phyloP scores from a whole-genome alignment of 2,888 invertebrate genomes.

The Pilophorus perplexus region DNA sequence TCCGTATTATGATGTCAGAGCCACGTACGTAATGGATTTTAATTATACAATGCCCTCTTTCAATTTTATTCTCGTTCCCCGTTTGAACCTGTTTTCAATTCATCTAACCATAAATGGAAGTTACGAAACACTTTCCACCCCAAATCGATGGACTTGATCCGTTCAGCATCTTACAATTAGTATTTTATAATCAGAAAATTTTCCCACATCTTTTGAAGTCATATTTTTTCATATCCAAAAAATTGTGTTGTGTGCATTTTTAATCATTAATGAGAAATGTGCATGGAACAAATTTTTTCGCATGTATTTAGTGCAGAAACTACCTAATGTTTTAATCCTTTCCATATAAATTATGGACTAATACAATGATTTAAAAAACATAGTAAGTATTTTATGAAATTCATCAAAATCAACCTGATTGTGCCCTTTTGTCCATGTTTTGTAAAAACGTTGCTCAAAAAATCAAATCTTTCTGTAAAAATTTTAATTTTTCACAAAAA shows the following conservation, averaged over 20 bases:
- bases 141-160: too few species aligned
- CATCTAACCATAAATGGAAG: conserved; percentile 17
- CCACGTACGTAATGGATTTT: conserved; percentile 13
- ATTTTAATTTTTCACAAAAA: too few species aligned
- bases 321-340: neutral
- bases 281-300: conserved; percentile 6
- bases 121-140: conserved; percentile 36
- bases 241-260: conserved; percentile 29
- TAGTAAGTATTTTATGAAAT: too few species aligned
- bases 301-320: conserved; percentile 25
- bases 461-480: too few species aligned
- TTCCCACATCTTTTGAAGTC: conserved; percentile 3
- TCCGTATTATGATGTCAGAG: conserved; percentile 8
- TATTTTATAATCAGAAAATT: too few species aligned
- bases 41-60: neutral
- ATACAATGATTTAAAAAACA: too few species aligned
- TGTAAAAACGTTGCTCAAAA: too few species aligned
- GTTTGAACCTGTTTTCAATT: neutral
- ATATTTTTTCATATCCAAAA: conserved; percentile 17
- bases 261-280: neutral
- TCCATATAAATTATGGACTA: too few species aligned
- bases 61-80: neutral
- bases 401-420: too few species aligned
- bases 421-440: too few species aligned
- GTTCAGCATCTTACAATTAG: too few species aligned